Evolutionary conservation across 2,888 invertebrate species (phyloP), one percentile per base, ranked within the genome.

Genomic region (Pachliopta kotzebuea): DNA sequence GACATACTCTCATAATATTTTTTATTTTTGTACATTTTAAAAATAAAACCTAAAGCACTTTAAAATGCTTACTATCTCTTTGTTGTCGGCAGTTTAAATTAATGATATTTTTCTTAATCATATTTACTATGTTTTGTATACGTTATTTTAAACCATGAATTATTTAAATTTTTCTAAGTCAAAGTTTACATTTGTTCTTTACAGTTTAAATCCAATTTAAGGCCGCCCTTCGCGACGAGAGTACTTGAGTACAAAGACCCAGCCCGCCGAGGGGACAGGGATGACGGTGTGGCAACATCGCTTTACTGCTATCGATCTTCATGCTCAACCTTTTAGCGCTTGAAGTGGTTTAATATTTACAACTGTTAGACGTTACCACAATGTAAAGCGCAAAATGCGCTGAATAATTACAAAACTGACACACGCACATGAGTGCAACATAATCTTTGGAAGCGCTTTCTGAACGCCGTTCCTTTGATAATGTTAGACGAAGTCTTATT

Each of bases 211-310:
- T 79, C 76, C 76, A 77, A 69, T 52, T 69, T 85, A 81, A 76
- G 70, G 69, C 84, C 81, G 85, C 86, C 86, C 70, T 71, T 77
- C 58, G 56, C 52, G 61, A 61, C 71, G 69, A 70, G 67, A 77
- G 75, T 72, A 77, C 74, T 72, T 62, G 76, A 77, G 85, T 83
- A 85, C 86, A 86, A 86, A 86, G 85, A 84, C 82, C 85, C 81
- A 74, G 71, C 74, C 66, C 53, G 66, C 66, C 62, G 67, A 72
- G 76, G 76, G 77, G 73, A 67, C 68, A 70, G 74, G 76, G 76
- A 71, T 72, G 71, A 70, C 77, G 79, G 81, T 74, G 76, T 77
- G 82, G 80, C 83, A 81, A 83, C 84, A 77, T 72, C 82, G 86
- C 84, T 69, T 77, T 75, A 69, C 77, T 74, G 83, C 83, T 88